Percentiles rank a stretch among this genome's conserved stretches.
Evolutionary conservation across 2,888 invertebrate genomes (phyloP).

Genomic region (Catotricha subobsoleta): DNA sequence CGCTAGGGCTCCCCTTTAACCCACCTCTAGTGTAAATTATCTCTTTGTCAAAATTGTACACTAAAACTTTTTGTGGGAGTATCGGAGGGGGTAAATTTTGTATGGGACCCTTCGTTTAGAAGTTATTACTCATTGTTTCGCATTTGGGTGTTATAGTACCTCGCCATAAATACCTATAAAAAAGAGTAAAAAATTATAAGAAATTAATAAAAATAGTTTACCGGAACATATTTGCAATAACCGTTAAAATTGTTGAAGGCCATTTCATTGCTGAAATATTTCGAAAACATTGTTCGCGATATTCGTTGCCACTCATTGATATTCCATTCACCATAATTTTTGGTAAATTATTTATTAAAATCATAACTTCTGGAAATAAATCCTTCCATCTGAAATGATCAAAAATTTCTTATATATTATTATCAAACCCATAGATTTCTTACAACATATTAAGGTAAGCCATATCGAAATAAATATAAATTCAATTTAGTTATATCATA

Average conservation of each 20-base stretch:
- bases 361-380: conserved; percentile 37
- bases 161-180: no score
- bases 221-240: conserved; percentile 45
- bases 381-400: conserved; percentile 39
- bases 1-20: neutral
- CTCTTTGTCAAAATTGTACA: conserved; percentile 35
- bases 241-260: conserved; percentile 34
- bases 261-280: conserved; percentile 37
- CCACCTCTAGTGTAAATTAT: conserved; percentile 32
- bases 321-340: conserved; percentile 33
- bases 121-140: no score
- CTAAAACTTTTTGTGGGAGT: no score
- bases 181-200: neutral
- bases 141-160: no score
- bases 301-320: conserved; percentile 36
- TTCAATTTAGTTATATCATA: no score
- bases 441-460: no score
- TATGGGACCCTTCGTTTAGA: no score
- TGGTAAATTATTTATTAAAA: conserved; percentile 32
- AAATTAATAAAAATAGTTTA: conserved; percentile 23
- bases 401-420: neutral
- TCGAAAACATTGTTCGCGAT: conserved; percentile 34
- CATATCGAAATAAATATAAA: no score
- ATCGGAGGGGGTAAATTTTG: no score
- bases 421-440: neutral